Conservation (phyloP, 2,888 invertebrate species). For the Torymus tubicola region DNA sequence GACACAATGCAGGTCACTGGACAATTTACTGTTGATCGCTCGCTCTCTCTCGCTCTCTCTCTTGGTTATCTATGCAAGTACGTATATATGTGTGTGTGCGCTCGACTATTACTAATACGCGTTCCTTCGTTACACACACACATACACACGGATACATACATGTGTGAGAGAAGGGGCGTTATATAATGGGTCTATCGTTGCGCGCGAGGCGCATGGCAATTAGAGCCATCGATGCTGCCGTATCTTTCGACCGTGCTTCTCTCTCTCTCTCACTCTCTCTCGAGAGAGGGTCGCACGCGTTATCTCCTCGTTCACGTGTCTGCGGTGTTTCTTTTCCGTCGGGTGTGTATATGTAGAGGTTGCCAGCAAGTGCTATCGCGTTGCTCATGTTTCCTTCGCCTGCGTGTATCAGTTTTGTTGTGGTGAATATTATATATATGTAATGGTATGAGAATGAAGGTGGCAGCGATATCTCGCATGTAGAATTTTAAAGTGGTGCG, state of each 20-base stretch:
- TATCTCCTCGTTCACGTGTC: neutral
- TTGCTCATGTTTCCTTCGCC: too few relatives aligned
- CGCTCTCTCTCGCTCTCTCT: conserved; percentile 4
- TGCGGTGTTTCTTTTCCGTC: too few relatives aligned
- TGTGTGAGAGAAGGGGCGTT: conserved; percentile 14
- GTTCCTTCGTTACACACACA: conserved; percentile 34
- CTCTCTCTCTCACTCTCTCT: too few relatives aligned
- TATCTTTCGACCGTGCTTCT: conserved; percentile 22
- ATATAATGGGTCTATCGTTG: conserved; percentile 32
- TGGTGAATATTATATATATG: too few relatives aligned
- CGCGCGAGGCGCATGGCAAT: conserved; percentile 46
- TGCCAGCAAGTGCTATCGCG: too few relatives aligned
- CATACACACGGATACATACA: neutral
- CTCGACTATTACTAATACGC: neutral
- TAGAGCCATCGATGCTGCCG: conserved; percentile 36
- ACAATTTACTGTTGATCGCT: conserved; percentile 55
- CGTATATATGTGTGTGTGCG: conserved; percentile 1
- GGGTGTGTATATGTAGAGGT: too few relatives aligned
- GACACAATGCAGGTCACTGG: conserved; percentile 56
- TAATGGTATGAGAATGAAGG: too few relatives aligned
- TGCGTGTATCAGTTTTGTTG: too few relatives aligned
- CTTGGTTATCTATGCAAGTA: conserved; percentile 2
- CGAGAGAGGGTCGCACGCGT: neutral
- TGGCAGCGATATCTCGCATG: too few relatives aligned
- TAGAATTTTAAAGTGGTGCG: too few relatives aligned